phyloP scores from a whole-genome alignment of 1,140 invertebrate species.

The Drosophila grimshawi region DNA sequence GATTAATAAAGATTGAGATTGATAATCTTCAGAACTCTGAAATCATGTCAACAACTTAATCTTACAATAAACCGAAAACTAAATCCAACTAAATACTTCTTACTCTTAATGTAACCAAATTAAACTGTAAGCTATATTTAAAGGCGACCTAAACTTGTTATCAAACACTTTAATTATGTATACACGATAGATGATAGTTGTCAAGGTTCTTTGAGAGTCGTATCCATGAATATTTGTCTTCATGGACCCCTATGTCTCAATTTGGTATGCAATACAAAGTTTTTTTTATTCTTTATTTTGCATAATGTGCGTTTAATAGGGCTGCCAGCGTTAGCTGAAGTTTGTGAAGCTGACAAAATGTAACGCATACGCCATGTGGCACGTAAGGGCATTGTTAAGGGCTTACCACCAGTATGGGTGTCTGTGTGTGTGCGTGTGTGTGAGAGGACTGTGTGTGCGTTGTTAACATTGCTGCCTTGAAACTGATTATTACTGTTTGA shows the following conservation, averaged over 20 bases:
- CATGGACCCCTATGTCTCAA: constrained; percentile 50
- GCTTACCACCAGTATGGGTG: constrained; percentile 5
- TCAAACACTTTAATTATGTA: not conserved
- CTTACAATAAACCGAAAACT: not conserved
- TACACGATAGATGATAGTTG: not conserved
- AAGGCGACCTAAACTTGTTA: not conserved
- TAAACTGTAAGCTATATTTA: not conserved
- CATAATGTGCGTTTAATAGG: constrained; percentile 69
- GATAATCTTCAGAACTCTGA: too few relatives aligned
- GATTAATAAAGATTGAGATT: not conserved
- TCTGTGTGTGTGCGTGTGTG: constrained; percentile 3
- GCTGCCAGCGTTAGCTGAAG: constrained; percentile 21
- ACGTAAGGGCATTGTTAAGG: constrained; percentile 41
- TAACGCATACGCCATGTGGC: constrained; percentile 68
- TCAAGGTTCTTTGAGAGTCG: constrained; percentile 13
- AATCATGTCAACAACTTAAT: not conserved
- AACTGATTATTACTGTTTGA: constrained; percentile 76
- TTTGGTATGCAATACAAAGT: constrained; percentile 55
- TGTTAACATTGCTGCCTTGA: constrained; percentile 66
- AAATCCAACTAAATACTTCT: not conserved
- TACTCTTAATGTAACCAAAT: not conserved
- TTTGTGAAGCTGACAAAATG: constrained; percentile 54
- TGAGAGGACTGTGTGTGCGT: constrained; percentile 13
- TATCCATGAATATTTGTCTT: constrained; percentile 28
- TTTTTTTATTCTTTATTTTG: constrained; percentile 23